Conservation (phyloP, 1,140 invertebrate genomes). For the Cydia amplana region DNA sequence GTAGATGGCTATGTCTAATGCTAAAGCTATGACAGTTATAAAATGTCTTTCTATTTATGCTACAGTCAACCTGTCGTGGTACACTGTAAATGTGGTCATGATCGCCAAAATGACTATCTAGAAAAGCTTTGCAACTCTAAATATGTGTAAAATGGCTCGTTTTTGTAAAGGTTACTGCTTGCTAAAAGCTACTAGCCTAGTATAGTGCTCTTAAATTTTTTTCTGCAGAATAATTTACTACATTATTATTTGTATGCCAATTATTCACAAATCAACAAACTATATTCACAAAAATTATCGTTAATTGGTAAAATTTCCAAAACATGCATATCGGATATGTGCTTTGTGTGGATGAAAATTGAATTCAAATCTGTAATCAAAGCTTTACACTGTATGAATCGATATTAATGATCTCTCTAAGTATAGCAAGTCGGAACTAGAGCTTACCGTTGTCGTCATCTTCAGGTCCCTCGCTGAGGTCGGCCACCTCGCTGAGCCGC, state of each 20-base stretch:
- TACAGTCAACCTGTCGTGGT: neutral
- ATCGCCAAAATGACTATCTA: neutral
- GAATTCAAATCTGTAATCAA: neutral
- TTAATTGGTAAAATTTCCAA: neutral
- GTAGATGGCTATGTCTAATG: conserved; percentile 66
- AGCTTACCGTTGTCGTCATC: conserved; percentile 84
- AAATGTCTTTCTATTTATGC: conserved; percentile 9
- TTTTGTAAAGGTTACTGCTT: neutral
- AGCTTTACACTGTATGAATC: neutral
- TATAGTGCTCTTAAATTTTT: neutral
- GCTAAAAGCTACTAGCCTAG: neutral
- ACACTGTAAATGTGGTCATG: neutral
- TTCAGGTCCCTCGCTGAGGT: conserved; percentile 83
- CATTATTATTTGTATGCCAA: conserved; percentile 35
- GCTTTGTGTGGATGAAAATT: neutral
- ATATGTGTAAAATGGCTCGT: neutral
- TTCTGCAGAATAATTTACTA: conserved; percentile 33
- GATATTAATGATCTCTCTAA: neutral
- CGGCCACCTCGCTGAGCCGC: conserved; percentile 83
- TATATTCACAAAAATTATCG: neutral
- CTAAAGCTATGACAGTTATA: conserved; percentile 6
- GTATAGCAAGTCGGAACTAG: neutral
- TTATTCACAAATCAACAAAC: conserved; percentile 16
- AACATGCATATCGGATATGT: neutral
- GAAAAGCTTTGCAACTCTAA: neutral